Evolutionary conservation across 2,113 vertebrate genomes (phyloP).

Genomic region (Larimichthys crocea): DNA sequence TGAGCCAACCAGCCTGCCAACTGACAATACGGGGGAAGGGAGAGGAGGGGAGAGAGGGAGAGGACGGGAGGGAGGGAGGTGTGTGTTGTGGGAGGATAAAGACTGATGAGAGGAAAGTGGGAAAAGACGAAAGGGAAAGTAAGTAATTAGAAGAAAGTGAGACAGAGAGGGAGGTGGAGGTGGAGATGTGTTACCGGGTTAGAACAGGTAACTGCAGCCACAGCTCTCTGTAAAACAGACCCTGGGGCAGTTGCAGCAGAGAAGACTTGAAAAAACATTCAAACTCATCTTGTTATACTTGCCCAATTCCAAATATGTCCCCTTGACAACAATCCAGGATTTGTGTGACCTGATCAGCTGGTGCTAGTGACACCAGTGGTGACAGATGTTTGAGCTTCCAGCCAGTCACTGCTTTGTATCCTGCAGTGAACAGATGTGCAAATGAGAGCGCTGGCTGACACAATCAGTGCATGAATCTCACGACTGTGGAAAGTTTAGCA

Average conservation of each 20-base stretch:
- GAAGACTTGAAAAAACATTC: not conserved
- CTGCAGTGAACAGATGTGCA: constrained; percentile 63
- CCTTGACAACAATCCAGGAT: not conserved
- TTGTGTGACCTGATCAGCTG: constrained; percentile 47
- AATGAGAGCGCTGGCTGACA: constrained; percentile 35
- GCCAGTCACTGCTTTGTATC: constrained; percentile 21
- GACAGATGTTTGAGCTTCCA: constrained; percentile 71
- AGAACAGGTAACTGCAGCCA: constrained; percentile 19
- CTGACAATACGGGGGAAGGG: not conserved
- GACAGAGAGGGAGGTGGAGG: constrained; percentile 7
- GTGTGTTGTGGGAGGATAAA: constrained; percentile 9
- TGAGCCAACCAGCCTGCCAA: constrained; percentile 59
- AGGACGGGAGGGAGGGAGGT: not conserved
- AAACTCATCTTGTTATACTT: not conserved
- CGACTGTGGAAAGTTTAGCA: constrained; percentile 2
- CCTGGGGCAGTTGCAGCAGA: not conserved
- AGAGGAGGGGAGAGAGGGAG: not conserved
- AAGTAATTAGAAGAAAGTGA: constrained; percentile 14
- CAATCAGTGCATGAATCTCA: not conserved
- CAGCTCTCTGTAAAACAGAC: not conserved
- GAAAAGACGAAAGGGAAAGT: constrained; percentile 5
- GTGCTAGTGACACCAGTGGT: constrained; percentile 50
- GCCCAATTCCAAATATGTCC: constrained; percentile 3
- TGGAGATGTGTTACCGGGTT: constrained; percentile 1
- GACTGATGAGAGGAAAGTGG: constrained; percentile 13